Percentiles rank a stretch among this genome's conserved stretches.
Evolutionary conservation across 2,113 vertebrate genomes (phyloP).

Genomic region (Notiomystis cincta): DNA sequence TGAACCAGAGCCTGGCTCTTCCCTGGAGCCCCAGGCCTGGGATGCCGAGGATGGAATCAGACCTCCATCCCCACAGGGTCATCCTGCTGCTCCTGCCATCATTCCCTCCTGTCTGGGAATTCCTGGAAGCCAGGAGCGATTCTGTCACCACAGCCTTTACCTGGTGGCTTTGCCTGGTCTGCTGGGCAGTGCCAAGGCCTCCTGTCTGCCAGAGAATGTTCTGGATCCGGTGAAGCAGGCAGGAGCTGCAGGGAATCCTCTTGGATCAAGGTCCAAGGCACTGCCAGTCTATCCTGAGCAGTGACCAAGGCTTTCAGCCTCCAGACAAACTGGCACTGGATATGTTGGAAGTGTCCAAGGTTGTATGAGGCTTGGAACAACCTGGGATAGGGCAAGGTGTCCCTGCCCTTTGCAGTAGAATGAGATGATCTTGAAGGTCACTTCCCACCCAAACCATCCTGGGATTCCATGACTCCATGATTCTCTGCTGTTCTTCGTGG

Average conservation of each 20-base stretch:
- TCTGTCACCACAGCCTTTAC: background rate
- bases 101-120: background rate
- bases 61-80: background rate
- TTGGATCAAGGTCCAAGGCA: rapidly evolving
- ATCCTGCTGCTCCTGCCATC: background rate
- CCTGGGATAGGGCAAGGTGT: background rate
- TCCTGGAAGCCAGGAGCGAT: background rate
- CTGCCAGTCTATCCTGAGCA: background rate
- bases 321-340: background rate
- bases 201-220: background rate
- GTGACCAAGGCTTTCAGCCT: rapidly evolving
- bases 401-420: background rate
- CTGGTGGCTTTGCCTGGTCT: background rate
- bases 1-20: background rate
- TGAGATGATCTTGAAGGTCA: background rate
- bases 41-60: background rate
- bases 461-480: background rate
- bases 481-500: background rate
- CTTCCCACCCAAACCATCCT: background rate
- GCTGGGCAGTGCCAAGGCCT: background rate
- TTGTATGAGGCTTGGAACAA: background rate
- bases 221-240: background rate
- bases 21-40: background rate
- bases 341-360: background rate
- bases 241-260: background rate